Percentiles rank a stretch among this genome's conserved stretches.
These are phyloP conservation scores for Oryzias dopingdopingensis DNA, from an alignment of 2,797 vertebrate genomes.

Conservation along the genomic window DNA sequence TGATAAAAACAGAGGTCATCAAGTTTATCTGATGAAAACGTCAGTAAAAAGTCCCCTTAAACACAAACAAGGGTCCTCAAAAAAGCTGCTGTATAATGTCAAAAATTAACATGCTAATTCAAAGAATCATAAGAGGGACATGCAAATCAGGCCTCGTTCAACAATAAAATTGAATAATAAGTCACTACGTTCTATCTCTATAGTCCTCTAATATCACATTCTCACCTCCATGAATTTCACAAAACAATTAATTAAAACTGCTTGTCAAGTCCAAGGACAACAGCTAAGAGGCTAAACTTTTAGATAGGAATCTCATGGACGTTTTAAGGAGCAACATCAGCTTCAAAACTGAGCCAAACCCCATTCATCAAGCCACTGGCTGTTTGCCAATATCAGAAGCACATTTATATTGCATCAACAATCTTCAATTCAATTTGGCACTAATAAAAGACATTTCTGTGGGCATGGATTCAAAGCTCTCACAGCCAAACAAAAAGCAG, in stretches of 20 bases:
- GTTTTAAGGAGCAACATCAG: conserved; percentile 30
- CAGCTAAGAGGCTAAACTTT: conserved; percentile 24
- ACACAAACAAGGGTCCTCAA: too few species aligned
- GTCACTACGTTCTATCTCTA: background rate
- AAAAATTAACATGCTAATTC: too few species aligned
- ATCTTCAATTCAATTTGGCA: conserved; percentile 68
- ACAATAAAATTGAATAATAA: background rate
- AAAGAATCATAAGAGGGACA: background rate
- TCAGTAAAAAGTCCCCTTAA: too few species aligned
- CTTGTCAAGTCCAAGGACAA: conserved; percentile 51
- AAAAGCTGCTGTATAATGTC: too few species aligned
- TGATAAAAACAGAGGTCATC: too few species aligned
- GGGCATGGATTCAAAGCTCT: conserved; percentile 51
- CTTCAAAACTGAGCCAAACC: conserved; percentile 41
- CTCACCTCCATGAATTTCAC: conserved; percentile 17
- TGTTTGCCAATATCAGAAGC: conserved; percentile 33
- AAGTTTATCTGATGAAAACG: too few species aligned
- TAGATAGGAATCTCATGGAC: conserved; percentile 29
- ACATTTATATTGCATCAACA: conserved; percentile 66
- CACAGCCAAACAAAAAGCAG: conserved; percentile 57
- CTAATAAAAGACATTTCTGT: conserved; percentile 66
- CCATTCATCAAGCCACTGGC: conserved; percentile 64
- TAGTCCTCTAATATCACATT: conserved; percentile 1
- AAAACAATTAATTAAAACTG: conserved; percentile 38
- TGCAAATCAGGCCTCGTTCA: background rate